These are phyloP conservation scores for Eucera pruinosa DNA, from an alignment of 2,888 invertebrate genomes.

Conservation along the genomic window DNA sequence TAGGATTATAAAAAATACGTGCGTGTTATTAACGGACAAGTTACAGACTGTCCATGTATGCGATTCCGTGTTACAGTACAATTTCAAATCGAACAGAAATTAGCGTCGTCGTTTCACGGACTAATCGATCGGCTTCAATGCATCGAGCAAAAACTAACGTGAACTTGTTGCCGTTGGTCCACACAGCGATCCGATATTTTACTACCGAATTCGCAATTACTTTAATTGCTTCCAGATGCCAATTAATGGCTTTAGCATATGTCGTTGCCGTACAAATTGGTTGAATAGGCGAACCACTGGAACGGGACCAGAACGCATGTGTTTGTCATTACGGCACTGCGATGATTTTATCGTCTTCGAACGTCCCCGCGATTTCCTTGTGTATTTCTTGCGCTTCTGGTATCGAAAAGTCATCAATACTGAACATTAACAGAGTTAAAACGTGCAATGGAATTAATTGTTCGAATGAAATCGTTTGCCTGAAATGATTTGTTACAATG, in stretches of 20 bases:
- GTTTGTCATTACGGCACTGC: conserved; percentile 80
- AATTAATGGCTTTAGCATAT: conserved; percentile 83
- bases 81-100: conserved; percentile 42
- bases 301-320: conserved; percentile 74
- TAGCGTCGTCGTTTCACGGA: conserved; percentile 50
- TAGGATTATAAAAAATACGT: conserved; percentile 7
- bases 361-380: conserved; percentile 32
- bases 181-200: conserved; percentile 69
- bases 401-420: too few species aligned
- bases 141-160: conserved; percentile 66
- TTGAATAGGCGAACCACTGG: conserved; percentile 68
- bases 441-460: too few species aligned
- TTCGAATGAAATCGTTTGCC: too few species aligned
- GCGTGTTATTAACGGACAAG: neutral
- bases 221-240: conserved; percentile 83
- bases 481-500: too few species aligned
- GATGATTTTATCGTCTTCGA: conserved; percentile 70
- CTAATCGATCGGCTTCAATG: conserved; percentile 64
- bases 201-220: conserved; percentile 79
- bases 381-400: neutral
- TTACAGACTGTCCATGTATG: conserved; percentile 3
- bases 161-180: conserved; percentile 54
- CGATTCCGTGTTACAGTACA: conserved; percentile 31
- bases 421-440: too few species aligned
- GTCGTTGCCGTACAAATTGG: conserved; percentile 76